Percentiles rank a stretch among this genome's conserved stretches.
phyloP scores from a whole-genome alignment of 2,888 invertebrate genomes.

The Seira ritae region DNA sequence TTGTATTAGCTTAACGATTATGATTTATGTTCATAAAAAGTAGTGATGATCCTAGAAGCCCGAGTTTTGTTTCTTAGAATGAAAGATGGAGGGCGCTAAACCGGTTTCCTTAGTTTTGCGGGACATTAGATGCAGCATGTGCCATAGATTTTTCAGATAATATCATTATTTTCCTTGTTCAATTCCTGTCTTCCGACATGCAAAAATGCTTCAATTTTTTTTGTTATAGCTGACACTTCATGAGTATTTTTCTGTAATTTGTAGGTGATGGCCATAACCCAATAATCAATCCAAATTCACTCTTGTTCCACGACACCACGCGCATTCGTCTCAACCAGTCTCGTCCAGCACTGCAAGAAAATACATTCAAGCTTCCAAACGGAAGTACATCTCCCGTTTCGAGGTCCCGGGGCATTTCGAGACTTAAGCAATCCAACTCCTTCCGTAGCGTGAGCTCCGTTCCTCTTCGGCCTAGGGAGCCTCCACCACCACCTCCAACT shows the following conservation, averaged over 20 bases:
- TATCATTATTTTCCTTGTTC: too few species aligned
- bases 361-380: conserved; percentile 66
- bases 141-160: too few species aligned
- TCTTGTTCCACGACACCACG: conserved; percentile 89
- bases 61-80: too few species aligned
- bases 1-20: too few species aligned
- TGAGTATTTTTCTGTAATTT: background rate
- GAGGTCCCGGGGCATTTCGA: conserved; percentile 25
- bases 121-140: too few species aligned
- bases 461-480: conserved; percentile 70
- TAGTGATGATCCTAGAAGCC: too few species aligned
- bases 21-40: too few species aligned
- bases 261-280: conserved; percentile 20
- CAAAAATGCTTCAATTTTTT: too few species aligned
- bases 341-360: conserved; percentile 71
- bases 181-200: too few species aligned
- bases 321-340: conserved; percentile 81
- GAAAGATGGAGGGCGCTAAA: too few species aligned
- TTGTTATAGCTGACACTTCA: too few species aligned
- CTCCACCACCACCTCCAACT: conserved; percentile 73
- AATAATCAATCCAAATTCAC: conserved; percentile 73
- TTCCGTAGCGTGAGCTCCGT: conserved; percentile 75
- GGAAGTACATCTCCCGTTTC: conserved; percentile 15
- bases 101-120: too few species aligned
- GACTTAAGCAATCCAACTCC: conserved; percentile 71